A percentile compares a stretch with the other conserved stretches of the same genome.
Evolutionary conservation across 2,797 vertebrate genomes (phyloP).

Genomic region (Chelon auratus): DNA sequence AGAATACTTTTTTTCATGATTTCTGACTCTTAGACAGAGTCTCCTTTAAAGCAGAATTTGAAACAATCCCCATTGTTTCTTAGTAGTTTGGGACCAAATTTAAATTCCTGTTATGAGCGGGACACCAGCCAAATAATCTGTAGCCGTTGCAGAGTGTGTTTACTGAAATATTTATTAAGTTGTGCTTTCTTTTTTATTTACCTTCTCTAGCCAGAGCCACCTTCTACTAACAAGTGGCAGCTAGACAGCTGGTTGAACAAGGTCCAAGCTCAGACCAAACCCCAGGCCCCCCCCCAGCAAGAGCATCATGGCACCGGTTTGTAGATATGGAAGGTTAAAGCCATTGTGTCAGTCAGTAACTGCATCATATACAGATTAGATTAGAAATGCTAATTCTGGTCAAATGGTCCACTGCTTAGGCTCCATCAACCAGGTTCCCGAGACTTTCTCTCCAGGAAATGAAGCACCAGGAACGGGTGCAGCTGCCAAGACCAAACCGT

Average conservation of each 20-base stretch:
- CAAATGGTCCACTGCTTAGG: slow-evolving; percentile 67
- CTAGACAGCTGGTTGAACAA: slow-evolving; percentile 98
- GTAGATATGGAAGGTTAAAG: slow-evolving; percentile 13
- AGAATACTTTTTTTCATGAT: background rate
- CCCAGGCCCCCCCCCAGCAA: slow-evolving; percentile 90
- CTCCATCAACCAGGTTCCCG: slow-evolving; percentile 73
- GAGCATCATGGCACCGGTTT: slow-evolving; percentile 85
- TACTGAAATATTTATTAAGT: background rate
- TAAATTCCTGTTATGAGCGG: background rate
- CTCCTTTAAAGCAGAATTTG: background rate
- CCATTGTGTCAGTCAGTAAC: background rate
- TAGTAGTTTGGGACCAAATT: background rate
- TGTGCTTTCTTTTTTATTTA: background rate
- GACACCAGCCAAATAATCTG: background rate
- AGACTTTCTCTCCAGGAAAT: slow-evolving; percentile 84
- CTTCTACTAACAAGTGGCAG: slow-evolving; percentile 98
- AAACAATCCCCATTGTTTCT: background rate
- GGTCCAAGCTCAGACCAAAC: slow-evolving; percentile 95
- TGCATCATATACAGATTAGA: background rate
- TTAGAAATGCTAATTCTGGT: slow-evolving; percentile 20
- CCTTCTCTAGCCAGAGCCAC: slow-evolving; percentile 89
- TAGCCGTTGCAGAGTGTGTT: background rate
- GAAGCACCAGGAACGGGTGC: slow-evolving; percentile 76
- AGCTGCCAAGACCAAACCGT: slow-evolving; percentile 87
- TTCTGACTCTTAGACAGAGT: background rate